Evolutionary conservation across 2,113 vertebrate species (phyloP).

Genomic region (Pedionomus torquatus): DNA sequence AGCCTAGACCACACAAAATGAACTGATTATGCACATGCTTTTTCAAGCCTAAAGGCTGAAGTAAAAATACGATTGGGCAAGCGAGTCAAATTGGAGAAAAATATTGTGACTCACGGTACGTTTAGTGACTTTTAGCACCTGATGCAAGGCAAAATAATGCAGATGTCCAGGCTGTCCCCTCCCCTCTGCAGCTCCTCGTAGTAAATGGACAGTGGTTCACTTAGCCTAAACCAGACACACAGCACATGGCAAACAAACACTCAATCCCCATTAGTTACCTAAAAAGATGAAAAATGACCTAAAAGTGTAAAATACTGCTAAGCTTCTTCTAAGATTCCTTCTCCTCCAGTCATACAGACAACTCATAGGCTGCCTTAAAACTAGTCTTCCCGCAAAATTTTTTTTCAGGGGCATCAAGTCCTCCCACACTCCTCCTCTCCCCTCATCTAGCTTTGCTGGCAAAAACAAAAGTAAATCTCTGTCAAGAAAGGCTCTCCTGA

Average conservation of each 20-base stretch:
- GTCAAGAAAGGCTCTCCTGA: neutral
- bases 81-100: constrained; percentile 56
- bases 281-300: neutral
- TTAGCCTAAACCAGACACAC: neutral
- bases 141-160: constrained; percentile 47
- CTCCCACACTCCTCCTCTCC: neutral
- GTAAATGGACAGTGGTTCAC: neutral
- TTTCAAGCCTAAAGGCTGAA: constrained; percentile 74
- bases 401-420: neutral
- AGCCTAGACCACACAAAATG: constrained; percentile 95
- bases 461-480: neutral
- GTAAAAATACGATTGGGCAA: constrained; percentile 66
- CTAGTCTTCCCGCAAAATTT: neutral
- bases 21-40: constrained; percentile 81
- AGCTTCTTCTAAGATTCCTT: neutral
- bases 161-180: neutral
- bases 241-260: neutral
- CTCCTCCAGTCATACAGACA: neutral
- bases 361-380: neutral
- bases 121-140: constrained; percentile 57
- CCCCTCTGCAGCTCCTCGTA: neutral
- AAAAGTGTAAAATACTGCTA: neutral
- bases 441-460: neutral
- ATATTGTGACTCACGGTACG: neutral
- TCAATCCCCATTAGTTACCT: neutral